Percentiles rank a stretch among this genome's conserved stretches.
Evolutionary conservation across 2,113 vertebrate genomes (phyloP).

Genomic region (Phylloscopus whistleri): DNA sequence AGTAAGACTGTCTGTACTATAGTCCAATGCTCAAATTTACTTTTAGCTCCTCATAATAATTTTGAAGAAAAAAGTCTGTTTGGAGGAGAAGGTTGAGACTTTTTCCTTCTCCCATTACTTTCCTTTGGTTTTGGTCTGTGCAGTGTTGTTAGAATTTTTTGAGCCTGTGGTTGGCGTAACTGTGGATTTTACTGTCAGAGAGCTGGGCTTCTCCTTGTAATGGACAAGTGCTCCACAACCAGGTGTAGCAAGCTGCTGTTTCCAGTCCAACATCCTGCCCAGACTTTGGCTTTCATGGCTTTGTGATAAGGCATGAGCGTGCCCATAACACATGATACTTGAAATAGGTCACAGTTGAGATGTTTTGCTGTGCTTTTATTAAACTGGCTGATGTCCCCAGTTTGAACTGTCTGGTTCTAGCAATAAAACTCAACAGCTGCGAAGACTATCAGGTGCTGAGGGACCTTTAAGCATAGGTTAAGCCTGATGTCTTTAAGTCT

Average conservation of each 20-base stretch:
- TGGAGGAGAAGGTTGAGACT: background rate
- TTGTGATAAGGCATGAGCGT: conserved; percentile 16
- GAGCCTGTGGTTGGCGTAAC: background rate
- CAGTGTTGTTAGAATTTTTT: background rate
- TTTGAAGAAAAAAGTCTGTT: background rate
- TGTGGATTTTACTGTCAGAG: background rate
- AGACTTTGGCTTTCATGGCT: background rate
- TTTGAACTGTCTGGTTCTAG: conserved; percentile 55
- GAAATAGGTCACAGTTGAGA: conserved; percentile 10
- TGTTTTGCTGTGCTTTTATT: conserved; percentile 53
- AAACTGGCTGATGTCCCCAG: conserved; percentile 59
- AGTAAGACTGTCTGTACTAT: background rate
- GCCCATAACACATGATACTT: conserved; percentile 4
- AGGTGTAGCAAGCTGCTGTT: background rate
- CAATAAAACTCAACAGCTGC: conserved; percentile 44
- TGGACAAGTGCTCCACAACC: background rate
- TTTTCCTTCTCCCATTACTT: background rate
- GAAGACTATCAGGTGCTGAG: conserved; percentile 14
- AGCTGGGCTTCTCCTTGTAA: background rate
- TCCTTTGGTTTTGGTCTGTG: background rate
- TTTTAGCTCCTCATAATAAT: background rate
- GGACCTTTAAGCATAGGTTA: conserved; percentile 52
- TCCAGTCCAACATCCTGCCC: background rate
- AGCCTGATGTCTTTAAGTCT: conserved; percentile 24
- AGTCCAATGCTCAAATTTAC: background rate